Conservation (phyloP, 2,113 vertebrate genomes). For the Saimiri boliviensis region DNA sequence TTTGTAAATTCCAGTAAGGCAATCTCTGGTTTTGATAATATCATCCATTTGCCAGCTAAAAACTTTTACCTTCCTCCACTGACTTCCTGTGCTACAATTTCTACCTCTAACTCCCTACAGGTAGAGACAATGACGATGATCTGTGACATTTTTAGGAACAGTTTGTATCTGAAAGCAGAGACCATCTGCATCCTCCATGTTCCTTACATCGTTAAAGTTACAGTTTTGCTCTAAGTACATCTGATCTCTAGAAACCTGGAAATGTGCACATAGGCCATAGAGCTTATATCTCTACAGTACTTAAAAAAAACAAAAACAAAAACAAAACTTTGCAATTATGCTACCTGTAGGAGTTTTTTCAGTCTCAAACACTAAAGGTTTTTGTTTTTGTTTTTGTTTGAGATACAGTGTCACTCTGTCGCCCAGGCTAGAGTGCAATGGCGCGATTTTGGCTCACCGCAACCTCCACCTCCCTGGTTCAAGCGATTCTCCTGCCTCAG, state of each 20-base stretch:
- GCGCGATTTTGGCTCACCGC: no score
- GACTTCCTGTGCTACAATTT: background rate
- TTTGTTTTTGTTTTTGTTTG: no score
- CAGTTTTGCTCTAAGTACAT: background rate
- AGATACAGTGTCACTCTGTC: no score
- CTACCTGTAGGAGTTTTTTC: background rate
- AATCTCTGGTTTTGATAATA: background rate
- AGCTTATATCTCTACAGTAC: background rate
- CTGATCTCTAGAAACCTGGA: background rate
- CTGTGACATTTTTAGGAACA: background rate
- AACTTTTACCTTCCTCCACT: background rate
- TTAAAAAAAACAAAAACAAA: background rate
- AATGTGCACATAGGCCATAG: background rate
- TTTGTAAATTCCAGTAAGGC: background rate
- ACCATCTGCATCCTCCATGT: background rate
- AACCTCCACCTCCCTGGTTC: no score
- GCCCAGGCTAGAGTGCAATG: no score
- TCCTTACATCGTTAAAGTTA: background rate
- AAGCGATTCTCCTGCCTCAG: no score
- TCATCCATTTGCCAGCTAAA: slow-evolving; percentile 23
- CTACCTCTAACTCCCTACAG: background rate
- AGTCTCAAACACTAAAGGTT: background rate
- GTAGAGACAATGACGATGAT: background rate
- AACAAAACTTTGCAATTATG: background rate
- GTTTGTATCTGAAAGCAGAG: background rate